Conservation (phyloP, 1,140 invertebrate genomes). For the Arctopsyche grandis region DNA sequence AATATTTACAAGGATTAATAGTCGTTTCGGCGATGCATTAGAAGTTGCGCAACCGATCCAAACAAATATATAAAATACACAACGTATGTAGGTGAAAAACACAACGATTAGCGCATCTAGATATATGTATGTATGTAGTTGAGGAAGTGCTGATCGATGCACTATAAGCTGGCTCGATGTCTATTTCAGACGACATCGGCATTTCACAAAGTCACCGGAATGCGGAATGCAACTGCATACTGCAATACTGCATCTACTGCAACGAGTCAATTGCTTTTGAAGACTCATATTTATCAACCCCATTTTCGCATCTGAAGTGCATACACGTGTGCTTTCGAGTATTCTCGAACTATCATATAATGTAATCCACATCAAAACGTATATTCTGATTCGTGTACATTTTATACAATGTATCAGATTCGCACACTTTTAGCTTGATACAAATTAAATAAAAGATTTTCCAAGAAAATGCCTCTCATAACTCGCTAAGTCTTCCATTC, state of each 20-base stretch:
- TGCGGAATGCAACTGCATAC: too few relatives aligned
- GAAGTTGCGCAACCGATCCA: background rate
- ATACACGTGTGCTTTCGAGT: too few relatives aligned
- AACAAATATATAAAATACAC: background rate
- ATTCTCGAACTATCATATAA: too few relatives aligned
- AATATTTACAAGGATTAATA: slow-evolving; percentile 20
- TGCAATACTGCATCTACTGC: too few relatives aligned
- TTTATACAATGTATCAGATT: too few relatives aligned
- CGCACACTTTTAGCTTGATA: too few relatives aligned
- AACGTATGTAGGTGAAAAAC: slow-evolving; percentile 4
- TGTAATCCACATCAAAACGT: too few relatives aligned
- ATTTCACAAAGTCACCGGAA: too few relatives aligned
- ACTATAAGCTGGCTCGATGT: background rate
- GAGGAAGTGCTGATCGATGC: background rate
- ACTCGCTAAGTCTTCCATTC: background rate
- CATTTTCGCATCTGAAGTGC: too few relatives aligned
- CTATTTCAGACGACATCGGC: background rate
- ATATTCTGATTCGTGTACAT: too few relatives aligned
- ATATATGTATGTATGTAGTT: background rate
- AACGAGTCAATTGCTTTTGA: too few relatives aligned
- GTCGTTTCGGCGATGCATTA: background rate
- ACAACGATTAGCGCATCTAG: background rate
- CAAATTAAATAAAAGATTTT: background rate
- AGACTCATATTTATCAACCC: too few relatives aligned
- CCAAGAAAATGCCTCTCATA: background rate